Evolutionary conservation across 2,797 vertebrate species (phyloP), one percentile per base, ranked within the genome.

Genomic region (Sebastes alutus): DNA sequence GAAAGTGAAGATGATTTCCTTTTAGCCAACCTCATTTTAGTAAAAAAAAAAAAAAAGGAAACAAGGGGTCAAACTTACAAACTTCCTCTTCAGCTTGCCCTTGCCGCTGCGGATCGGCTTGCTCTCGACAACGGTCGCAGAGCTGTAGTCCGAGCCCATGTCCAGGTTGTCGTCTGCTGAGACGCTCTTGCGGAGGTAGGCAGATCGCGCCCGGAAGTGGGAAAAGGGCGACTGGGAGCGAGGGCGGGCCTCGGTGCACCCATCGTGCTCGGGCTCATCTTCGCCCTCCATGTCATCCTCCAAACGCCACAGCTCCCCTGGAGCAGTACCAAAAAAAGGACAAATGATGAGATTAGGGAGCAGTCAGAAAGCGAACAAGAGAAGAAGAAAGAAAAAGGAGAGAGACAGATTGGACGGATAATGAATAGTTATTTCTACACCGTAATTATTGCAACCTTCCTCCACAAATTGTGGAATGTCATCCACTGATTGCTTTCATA

Each of bases 11-110:
- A 22, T 38, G 7, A 46, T 38, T 66, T 29, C 23, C 16, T 61
- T 33, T 49, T 12, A 20, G 11, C 5, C 1, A 38, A 23, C 29
- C 2, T 22, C 8, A 25, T 66, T n/a, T 69, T 18, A 2, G 7
- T 7, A 42, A 42, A 42, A 42, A 7, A 46, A 14, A 14, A 22
- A 12, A 35, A 22, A 22, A 2, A 30, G 1, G 1, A 80, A 84
- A 30, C 1, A 6, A 59, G 9, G 5, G 11, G 49, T 68, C 3
- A 23, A 32, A 98, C 97, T 98, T 89, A 98, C 97, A 73, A 98
- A 98, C 52, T 98, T 97, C 23, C 97, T 96, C 90, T 96, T 97
- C 84, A 98, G 96, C 85, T 97, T 98, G 77, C 93, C 95, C 93
- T 97, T 96, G 46, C 87, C 91, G 75, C 87, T 85, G 66, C 74